Evolutionary conservation across 1,140 invertebrate species (phyloP), one percentile per base, ranked within the genome.

Genomic region (Tetragnatha versicolor): DNA sequence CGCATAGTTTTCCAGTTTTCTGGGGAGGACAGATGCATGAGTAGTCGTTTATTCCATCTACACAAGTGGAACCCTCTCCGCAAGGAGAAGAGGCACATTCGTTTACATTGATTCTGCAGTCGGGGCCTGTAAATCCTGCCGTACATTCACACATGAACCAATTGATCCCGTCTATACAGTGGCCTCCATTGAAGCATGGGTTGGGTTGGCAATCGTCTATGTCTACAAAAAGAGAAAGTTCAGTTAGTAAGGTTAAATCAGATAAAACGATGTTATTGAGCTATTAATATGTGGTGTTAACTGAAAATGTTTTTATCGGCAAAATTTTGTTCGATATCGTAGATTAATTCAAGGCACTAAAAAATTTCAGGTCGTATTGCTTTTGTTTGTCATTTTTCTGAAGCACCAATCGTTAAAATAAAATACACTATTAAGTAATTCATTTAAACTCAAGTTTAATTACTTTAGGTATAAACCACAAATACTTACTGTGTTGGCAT

Each of bases 1-100:
- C 94, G 84, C 96, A 98, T 82, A 94, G 94, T 51, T 91, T 91
- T 42, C 94, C 94, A 81, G 92, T 93, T 81, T 90, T 95, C 51
- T 94, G 94, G 69, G 92, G 89, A 31, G 93, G 91, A 85, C 96
- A 98, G 20, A 91, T 84, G 82, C 96, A 98, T 42, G 90, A 91
- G 84, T 94, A 97, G 47, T 92, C 93, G 65, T 82, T 81, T 25
- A 82, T 81, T 22, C 79, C 81, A 55, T 84, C 82, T 5, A 82
- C 63, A 55, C 84, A 85, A 12, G 83, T 84, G 25, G 82, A 81
- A 9, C 84, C 84, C 47, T 79, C 80, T 2, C 78, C 65, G 51
- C 84, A 86, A 82, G 7, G 85, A 82, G 37, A 81, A 53, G 81
- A 83, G 83, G 88, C 89, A 83, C 79, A 83, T 81, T 85, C 82